Conservation (phyloP, 1,140 invertebrate genomes). For the Pseudomyrmex concolor region DNA sequence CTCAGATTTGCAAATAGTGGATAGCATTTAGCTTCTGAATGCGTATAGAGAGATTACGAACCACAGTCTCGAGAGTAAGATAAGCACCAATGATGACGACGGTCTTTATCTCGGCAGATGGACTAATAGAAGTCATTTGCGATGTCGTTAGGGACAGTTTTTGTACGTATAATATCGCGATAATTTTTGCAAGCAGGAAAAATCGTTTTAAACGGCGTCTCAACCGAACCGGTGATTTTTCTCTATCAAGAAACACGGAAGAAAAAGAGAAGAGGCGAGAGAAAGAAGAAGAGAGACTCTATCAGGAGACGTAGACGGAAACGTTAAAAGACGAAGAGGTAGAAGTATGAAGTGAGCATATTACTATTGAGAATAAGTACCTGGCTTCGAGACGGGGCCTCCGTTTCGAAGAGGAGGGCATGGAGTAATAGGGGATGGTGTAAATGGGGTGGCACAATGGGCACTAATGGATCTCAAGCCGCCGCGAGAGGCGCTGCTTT, state of each 20-base stretch:
- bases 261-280: constrained; percentile 48
- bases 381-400: constrained; percentile 83
- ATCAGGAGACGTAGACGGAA: constrained; percentile 58
- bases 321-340: constrained; percentile 68
- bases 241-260: constrained; percentile 69
- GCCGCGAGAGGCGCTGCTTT: constrained; percentile 85
- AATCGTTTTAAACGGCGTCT: constrained; percentile 79
- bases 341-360: constrained; percentile 85
- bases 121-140: constrained; percentile 83
- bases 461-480: constrained; percentile 85
- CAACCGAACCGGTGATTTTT: constrained; percentile 72
- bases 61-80: constrained; percentile 27
- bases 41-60: not conserved
- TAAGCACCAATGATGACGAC: constrained; percentile 49
- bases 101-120: constrained; percentile 69
- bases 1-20: constrained; percentile 1
- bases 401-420: constrained; percentile 74
- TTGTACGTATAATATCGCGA: constrained; percentile 71
- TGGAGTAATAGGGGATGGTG: constrained; percentile 74
- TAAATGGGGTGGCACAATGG: constrained; percentile 85
- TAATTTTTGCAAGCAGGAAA: constrained; percentile 75
- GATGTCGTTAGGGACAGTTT: constrained; percentile 77
- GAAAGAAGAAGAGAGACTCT: constrained; percentile 51
- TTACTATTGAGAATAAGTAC: constrained; percentile 86
- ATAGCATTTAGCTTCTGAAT: not conserved